phyloP scores from a whole-genome alignment of 2,888 invertebrate species.

The Sarcophaga caerulescens region DNA sequence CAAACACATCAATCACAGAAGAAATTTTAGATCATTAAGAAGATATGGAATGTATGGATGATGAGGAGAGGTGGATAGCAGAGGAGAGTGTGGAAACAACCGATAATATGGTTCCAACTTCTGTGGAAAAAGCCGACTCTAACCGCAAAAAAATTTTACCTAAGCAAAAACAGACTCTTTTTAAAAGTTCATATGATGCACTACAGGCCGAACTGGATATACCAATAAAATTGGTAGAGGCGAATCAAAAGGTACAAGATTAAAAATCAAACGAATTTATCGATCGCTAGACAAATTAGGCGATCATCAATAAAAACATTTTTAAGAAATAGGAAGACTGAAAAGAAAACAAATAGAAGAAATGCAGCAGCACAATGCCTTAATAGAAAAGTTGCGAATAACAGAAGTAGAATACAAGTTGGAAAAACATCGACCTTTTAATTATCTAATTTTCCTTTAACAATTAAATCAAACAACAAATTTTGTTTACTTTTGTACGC shows the following conservation, averaged over 20 bases:
- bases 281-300: too few relatives aligned
- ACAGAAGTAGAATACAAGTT: conserved; percentile 11
- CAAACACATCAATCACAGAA: background rate
- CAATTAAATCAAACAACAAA: too few relatives aligned
- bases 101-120: too few relatives aligned
- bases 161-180: too few relatives aligned
- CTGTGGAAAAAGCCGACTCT: background rate
- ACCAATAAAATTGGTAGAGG: too few relatives aligned
- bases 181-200: too few relatives aligned
- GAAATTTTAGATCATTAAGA: conserved; percentile 31
- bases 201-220: too few relatives aligned
- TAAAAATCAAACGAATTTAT: too few relatives aligned
- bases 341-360: background rate
- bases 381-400: background rate
- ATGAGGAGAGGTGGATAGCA: background rate
- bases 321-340: background rate
- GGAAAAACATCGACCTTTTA: background rate
- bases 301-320: background rate
- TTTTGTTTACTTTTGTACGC: too few relatives aligned
- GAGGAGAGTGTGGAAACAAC: too few relatives aligned
- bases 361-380: conserved; percentile 2
- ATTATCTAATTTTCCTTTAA: too few relatives aligned
- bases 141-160: background rate
- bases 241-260: too few relatives aligned
- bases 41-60: conserved; percentile 51